Percentiles rank a stretch among this genome's conserved stretches.
These are phyloP conservation scores for Aramus guarauna DNA, from an alignment of 2,113 vertebrate genomes.

Conservation along the genomic window DNA sequence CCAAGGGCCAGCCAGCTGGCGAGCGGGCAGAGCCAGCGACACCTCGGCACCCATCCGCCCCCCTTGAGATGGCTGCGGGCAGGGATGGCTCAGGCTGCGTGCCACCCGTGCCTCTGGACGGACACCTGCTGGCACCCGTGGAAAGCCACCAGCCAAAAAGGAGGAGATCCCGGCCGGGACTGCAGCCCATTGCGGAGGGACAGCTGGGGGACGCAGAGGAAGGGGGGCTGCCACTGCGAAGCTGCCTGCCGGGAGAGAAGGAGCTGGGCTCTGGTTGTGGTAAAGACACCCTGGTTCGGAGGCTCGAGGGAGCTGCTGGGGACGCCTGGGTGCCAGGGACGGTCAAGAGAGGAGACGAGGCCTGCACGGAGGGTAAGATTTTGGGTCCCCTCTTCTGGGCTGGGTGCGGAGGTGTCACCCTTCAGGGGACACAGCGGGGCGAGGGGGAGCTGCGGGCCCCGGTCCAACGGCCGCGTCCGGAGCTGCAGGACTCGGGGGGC, in stretches of 20 bases:
- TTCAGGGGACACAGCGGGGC: not conserved
- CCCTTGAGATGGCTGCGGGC: fast-evolving
- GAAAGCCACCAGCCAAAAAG: conserved; percentile 77
- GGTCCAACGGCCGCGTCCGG: too few relatives aligned
- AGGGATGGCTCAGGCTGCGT: not conserved
- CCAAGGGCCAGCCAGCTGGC: conserved; percentile 49
- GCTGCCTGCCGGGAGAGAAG: conserved; percentile 23
- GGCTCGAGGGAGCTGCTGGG: not conserved
- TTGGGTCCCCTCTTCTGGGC: not conserved
- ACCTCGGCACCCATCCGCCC: not conserved
- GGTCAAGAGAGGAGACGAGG: not conserved
- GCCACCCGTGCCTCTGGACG: not conserved
- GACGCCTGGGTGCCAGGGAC: not conserved
- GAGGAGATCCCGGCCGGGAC: conserved; percentile 67
- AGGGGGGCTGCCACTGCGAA: conserved; percentile 41
- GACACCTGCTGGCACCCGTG: conserved; percentile 57
- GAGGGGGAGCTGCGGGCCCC: not conserved
- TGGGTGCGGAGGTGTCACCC: not conserved
- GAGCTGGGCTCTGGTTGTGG: not conserved
- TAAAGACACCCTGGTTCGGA: not conserved
- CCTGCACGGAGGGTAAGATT: not conserved
- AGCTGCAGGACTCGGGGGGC: not conserved
- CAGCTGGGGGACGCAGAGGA: conserved; percentile 64
- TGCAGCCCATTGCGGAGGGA: conserved; percentile 80
- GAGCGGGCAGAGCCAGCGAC: conserved; percentile 48